phyloP scores from a whole-genome alignment of 2,888 invertebrate genomes.

The Calameuta filiformis region DNA sequence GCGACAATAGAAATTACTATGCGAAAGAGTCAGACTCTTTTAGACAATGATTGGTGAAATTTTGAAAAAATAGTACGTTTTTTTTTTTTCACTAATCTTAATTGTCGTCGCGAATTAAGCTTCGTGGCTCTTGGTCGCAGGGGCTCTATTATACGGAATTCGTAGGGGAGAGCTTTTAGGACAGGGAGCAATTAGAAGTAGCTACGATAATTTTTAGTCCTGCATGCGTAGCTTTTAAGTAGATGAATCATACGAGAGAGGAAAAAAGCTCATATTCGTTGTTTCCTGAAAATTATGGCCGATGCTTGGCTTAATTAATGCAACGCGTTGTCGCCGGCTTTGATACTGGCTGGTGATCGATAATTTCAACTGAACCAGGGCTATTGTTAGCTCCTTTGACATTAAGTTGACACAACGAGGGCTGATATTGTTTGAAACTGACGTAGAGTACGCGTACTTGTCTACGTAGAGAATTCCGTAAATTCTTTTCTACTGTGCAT shows the following conservation, averaged over 20 bases:
- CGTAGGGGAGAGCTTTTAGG: neutral
- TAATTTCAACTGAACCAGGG: conserved; percentile 28
- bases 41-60: neutral
- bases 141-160: neutral
- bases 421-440: neutral
- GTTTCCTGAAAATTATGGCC: neutral
- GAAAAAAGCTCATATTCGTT: neutral
- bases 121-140: too few relatives aligned
- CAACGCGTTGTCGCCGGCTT: neutral
- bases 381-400: conserved; percentile 45
- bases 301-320: conserved; percentile 16
- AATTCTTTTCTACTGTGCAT: neutral
- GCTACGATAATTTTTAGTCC: neutral
- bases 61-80: neutral
- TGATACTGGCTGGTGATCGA: conserved; percentile 24
- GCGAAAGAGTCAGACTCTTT: neutral
- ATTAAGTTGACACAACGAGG: conserved; percentile 34
- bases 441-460: neutral
- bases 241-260: too few relatives aligned
- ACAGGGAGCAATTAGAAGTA: neutral
- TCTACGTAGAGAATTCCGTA: neutral
- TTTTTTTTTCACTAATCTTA: too few relatives aligned
- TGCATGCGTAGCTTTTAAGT: neutral
- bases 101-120: too few relatives aligned
- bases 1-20: neutral